Evolutionary conservation across 2,888 invertebrate species (phyloP), one percentile per base, ranked within the genome.

Genomic region (Dendrolimus houi): DNA sequence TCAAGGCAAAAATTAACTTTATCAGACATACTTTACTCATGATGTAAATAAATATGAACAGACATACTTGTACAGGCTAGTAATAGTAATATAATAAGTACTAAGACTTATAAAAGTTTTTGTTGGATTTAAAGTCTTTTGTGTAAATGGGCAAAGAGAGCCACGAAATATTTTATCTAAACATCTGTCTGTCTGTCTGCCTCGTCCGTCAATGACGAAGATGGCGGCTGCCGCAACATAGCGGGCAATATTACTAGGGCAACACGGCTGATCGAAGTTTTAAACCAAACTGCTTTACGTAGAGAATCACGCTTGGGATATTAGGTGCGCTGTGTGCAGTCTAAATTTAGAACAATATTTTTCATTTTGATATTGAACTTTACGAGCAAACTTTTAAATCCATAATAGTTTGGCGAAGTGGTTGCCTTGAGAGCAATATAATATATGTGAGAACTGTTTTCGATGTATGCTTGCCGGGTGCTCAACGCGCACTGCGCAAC

Each of bases 401-500:
- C 29, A 29, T 3, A 29, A 29, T 29, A 29, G 29, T 29, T 29
- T 29, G 29, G 29, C 29, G 29, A 60, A 69, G 69, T 72, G 66
- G 59, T 60, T 61, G 59, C 66, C 60, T 69, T 64, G 68, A 71
- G 69, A 74, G 76, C 6, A 29, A 29, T 29, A 29, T 29, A 29
- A 29, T 83, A 83, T 82, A 76, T 78, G 66, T 71, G 52, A 60
- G 63, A 73, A 66, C 75, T 77, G 71, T 74, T 67, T 54, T 57
- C 61, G 59, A 58, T 62, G 65, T 80, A 85, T 89, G 88, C 57
- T 76, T 57, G 72, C 89, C 88, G 75, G 77, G 87, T 90, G 74
- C 66, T 65, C 82, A 86, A 85, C 89, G 88, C 89, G 87, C 87
- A 89, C 85, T 89, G 89, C 89, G 89, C 89, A 90, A 90, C 88